Base-by-base conservation (phyloP, 2,113 vertebrate genomes). In the Cynopterus brachyotis region DNA sequence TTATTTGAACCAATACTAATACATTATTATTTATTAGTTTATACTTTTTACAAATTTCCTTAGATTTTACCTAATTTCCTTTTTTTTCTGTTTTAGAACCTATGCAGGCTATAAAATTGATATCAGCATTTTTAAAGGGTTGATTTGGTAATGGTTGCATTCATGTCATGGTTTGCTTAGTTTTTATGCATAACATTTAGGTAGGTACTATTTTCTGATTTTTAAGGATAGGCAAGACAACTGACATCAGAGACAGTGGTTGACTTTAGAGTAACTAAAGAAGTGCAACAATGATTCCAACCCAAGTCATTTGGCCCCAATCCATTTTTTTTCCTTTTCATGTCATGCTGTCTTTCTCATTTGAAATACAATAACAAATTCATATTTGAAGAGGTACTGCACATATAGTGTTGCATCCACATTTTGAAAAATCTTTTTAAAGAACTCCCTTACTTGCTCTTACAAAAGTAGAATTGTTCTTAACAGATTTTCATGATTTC, bases 361-460 rank as follows among this genome's bases (percentile, higher is more conserved):
- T 91, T 86, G 7, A 24, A 82, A 35, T 57, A 53, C 20, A 94
- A 22, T 47, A 66, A 95, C 35, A 92, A 59, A 85, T 95, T 96
- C 87, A 59, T 93, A 82, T 94, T 95, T 94, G 78, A 80, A 83
- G 94, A 69, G 9, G 10, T 85, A 69, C 13, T 64, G 32, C 13
- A 37, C 10, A 22, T 24, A 24, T 9, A 75, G 30, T 22, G 5
- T 67, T 81, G 20, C 6, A 59, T 64, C 10, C 50, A 82, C 40
- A 72, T 73, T 96, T 93, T 89, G n/a, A 42, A 90, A 94, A 89
- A 80, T 8, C 62, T 42, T 85, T 91, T 86, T 50, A 66, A 96
- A 91, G 85, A 95, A 73, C 50, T 72, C 35, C 37, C 45, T 66
- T 93, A 40, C 66, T 85, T 45, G 57, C 35, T 72, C 35, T 37